phyloP scores from a whole-genome alignment of 1,140 invertebrate genomes.

The Dufourea novaeangliae region DNA sequence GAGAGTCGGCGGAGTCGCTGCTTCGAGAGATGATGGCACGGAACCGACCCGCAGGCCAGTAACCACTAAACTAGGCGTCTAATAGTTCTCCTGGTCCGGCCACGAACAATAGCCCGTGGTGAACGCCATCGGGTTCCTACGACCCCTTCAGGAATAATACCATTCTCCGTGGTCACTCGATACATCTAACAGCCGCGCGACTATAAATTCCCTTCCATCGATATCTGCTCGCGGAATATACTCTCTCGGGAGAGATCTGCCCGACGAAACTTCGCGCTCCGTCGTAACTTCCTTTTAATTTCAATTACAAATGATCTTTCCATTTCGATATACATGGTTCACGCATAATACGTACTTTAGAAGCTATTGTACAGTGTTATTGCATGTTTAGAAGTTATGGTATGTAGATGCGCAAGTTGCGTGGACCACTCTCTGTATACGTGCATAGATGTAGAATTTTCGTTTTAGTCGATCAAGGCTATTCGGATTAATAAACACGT shows the following conservation, averaged over 20 bases:
- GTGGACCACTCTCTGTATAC: too few species aligned
- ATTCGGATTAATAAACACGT: too few species aligned
- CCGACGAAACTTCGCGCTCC: background rate
- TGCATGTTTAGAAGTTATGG: too few species aligned
- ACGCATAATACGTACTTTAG: too few species aligned
- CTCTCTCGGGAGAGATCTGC: conserved; percentile 13
- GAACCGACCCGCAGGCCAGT: conserved; percentile 58
- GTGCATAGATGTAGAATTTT: too few species aligned
- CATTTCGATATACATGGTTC: too few species aligned
- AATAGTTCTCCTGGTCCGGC: conserved; percentile 64
- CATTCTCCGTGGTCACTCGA: conserved; percentile 46
- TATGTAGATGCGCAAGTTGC: too few species aligned
- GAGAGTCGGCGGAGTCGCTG: conserved; percentile 14
- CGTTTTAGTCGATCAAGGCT: too few species aligned
- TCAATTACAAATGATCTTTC: too few species aligned
- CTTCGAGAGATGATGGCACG: conserved; percentile 42
- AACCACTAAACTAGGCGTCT: conserved; percentile 71
- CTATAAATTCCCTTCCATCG: conserved; percentile 51
- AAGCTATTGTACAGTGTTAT: too few species aligned
- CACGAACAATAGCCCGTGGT: conserved; percentile 65
- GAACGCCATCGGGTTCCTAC: conserved; percentile 35
- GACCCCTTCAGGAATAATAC: conserved; percentile 52
- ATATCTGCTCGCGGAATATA: background rate
- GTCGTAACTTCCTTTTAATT: background rate
- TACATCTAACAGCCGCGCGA: conserved; percentile 30